Percentiles rank a stretch among this genome's conserved stretches.
Conservation (phyloP, 2,113 vertebrate species). For the Anarhynchus alexandrinus region DNA sequence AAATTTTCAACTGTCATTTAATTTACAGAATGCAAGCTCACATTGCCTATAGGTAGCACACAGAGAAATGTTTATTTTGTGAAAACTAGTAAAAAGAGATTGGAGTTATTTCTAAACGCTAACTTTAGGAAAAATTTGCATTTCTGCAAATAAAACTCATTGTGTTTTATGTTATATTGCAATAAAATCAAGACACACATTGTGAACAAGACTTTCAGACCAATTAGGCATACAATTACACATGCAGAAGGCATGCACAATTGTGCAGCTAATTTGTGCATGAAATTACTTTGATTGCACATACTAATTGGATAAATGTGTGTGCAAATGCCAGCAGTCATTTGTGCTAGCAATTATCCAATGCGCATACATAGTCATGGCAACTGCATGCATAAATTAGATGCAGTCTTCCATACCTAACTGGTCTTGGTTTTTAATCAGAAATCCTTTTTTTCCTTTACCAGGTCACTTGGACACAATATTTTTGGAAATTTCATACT, state of each 20-base stretch:
- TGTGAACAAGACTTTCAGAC: conserved; percentile 33
- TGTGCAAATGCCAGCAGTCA: conserved; percentile 61
- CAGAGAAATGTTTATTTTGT: neutral
- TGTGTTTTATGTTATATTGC: neutral
- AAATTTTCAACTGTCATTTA: neutral
- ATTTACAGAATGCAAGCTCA: neutral
- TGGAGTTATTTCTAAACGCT: neutral
- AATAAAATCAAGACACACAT: conserved; percentile 32
- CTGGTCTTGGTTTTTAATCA: neutral
- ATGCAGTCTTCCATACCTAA: neutral
- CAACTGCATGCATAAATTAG: conserved; percentile 34
- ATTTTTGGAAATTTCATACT: neutral
- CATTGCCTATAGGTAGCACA: neutral
- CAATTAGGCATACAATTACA: conserved; percentile 53
- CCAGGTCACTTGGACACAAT: neutral
- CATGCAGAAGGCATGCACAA: conserved; percentile 48
- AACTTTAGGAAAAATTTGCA: neutral
- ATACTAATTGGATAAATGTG: conserved; percentile 64
- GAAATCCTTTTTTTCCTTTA: neutral
- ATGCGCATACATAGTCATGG: conserved; percentile 19
- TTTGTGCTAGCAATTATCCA: conserved; percentile 50
- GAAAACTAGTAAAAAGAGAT: neutral
- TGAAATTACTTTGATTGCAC: conserved; percentile 60
- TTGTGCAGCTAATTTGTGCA: conserved; percentile 66
- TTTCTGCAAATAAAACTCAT: neutral